Evolutionary conservation across 53 echinoderm and acorn worm species (phyloP), one percentile per base, ranked within the genome.

Genomic region (Astropecten irregularis): DNA sequence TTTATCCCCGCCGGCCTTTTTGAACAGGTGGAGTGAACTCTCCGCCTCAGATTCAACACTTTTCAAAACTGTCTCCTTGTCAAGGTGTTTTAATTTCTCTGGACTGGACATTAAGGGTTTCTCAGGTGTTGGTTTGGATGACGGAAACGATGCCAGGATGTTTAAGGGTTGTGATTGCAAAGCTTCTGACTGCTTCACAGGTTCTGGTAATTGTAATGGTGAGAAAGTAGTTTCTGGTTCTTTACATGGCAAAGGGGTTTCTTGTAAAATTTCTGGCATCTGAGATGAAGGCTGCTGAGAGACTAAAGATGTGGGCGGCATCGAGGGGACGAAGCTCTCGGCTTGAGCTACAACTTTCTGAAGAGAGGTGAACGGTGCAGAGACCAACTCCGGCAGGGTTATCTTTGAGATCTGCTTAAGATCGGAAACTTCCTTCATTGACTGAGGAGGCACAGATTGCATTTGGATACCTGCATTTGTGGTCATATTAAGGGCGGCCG

Each of bases 391-490:
- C 40, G 74, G 15, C 32, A 74, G 56, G n/a, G 56, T 21, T 57
- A 74, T 39, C 57, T 55, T 36, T 19, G 74, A 74, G 26, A 40
- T 55, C 18, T 74, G 74, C 38, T 32, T 74, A 39, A 74, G 54
- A 21, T 56, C 39, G 9, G 42, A 39, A 2, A 74, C 7, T 38
- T 74, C 74, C 39, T 9, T 56, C 7, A 39, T 38, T 74, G 37
- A 19, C 56, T 57, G 74, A 56, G 26, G 37, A 8, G 74, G 21
- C 15, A 40, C 19, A 10, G 55, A 57, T 42, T 55, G 21, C 15
- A 57, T 1, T 5, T 23, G 7, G 7, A 39, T 18, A 57, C 26
- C 51, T 38, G 55, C 32, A 23, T 25, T 2, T 36, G 74, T 9
- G 36, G 73, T 14, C 11, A 33, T 3, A 36, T 23, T 32, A 14